Evolutionary conservation across 1,140 invertebrate species (phyloP), one percentile per base, ranked within the genome.

Genomic region (Belonocnema kinseyi): DNA sequence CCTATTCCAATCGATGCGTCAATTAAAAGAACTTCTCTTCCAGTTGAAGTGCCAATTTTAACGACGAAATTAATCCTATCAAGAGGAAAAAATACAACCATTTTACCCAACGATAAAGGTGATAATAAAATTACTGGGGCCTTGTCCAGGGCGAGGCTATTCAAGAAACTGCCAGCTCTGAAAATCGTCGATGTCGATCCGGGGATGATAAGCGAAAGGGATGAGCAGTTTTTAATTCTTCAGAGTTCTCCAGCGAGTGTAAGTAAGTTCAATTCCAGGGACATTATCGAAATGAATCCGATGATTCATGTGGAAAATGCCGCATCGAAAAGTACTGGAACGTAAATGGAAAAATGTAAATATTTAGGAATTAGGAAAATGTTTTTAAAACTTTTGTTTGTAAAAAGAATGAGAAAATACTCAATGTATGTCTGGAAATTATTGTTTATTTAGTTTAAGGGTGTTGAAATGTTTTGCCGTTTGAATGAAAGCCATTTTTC

Each of bases 231-330:
- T 51, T 70, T 88, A 19, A 83, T 88, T 2, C 76, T 87, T 10
- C 83, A 87, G 58, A 86, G 82, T 76, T 26, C 79, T 8, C 3
- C 33, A 12, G 54, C 72, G 10, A 85, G 80, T 50, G 16, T 84
- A 1, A 74, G 75, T 40, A 79, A 82, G 0, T 40, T 75, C 2
- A 54, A 78, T 11, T 26, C 79, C 2, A 75, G 83, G 12, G 83
- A 85, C 50, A 85, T 88, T 21, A 83, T 88, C 33, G 83, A 86
- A 56, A 77, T 88, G 13, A 86, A 88, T 82, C 85, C 84, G 13
- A 19, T 77, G 46, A 54, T 56, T 56, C 33, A 70, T 21, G 72
- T 84, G 0, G 82, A 87, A 16, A 85, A 86, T n/a, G 75, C 74
- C 4, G 77, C 80, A 10, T 82, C 85, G 0, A 88, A 89, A 76